A percentile compares a stretch with the other conserved stretches of the same genome.
Evolutionary conservation across 2,888 invertebrate species (phyloP).

Genomic region (Heliconius hortense): DNA sequence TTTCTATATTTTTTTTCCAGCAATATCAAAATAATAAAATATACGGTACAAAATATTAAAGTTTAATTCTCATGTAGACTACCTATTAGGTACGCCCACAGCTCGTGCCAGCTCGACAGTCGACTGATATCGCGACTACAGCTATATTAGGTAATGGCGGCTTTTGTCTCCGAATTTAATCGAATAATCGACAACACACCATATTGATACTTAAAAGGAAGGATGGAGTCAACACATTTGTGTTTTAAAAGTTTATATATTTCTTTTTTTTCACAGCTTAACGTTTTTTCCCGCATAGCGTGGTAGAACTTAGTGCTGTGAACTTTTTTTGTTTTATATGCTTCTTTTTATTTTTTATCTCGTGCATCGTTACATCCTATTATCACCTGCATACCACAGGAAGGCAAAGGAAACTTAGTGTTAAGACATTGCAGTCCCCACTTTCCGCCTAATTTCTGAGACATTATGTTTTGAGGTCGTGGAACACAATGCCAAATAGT

Average conservation of each 20-base stretch:
- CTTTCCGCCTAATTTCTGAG: background rate
- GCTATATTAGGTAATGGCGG: constrained; percentile 23
- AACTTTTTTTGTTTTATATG: too few relatives aligned
- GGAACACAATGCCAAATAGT: background rate
- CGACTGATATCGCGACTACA: background rate
- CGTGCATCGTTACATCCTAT: too few relatives aligned
- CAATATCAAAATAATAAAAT: background rate
- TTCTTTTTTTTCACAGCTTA: background rate
- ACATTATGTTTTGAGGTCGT: background rate
- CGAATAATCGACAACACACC: constrained; percentile 22
- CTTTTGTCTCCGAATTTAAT: constrained; percentile 23
- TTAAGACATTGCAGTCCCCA: too few relatives aligned
- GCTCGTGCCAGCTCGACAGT: constrained; percentile 2
- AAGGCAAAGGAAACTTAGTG: too few relatives aligned
- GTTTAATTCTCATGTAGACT: background rate
- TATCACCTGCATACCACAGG: too few relatives aligned
- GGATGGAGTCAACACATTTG: background rate
- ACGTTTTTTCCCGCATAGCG: background rate
- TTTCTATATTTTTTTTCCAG: background rate
- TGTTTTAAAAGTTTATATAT: background rate
- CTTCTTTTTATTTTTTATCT: too few relatives aligned
- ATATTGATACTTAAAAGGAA: constrained; percentile 15
- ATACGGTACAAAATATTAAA: background rate
- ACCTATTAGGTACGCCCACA: constrained; percentile 15
- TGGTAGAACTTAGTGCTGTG: background rate